phyloP scores from a whole-genome alignment of 2,797 vertebrate genomes.

The Manis javanica region DNA sequence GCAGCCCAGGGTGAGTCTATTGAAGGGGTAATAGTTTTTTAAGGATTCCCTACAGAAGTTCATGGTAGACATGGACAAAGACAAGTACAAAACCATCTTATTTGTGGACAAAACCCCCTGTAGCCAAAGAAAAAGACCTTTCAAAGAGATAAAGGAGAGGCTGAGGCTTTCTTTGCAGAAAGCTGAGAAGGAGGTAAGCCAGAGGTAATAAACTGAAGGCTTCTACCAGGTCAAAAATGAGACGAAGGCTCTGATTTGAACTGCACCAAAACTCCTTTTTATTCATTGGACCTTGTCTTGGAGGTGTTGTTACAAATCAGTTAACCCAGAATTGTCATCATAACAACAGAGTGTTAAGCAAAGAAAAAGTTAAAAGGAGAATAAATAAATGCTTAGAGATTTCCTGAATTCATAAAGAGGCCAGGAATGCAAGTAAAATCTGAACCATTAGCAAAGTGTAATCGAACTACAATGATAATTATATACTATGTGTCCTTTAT shows the following conservation, averaged over 20 bases:
- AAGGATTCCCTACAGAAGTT: neutral
- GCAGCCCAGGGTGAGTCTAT: neutral
- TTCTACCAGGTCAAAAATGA: conserved; percentile 27
- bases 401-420: conserved; percentile 5
- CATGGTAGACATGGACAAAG: neutral
- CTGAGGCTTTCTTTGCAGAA: neutral
- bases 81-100: neutral
- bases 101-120: neutral
- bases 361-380: neutral
- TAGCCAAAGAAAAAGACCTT: neutral
- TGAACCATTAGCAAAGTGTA: neutral
- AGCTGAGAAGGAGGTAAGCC: neutral
- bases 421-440: neutral
- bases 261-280: neutral
- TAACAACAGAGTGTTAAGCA: neutral
- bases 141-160: neutral
- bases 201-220: neutral
- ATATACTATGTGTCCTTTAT: neutral
- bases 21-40: neutral
- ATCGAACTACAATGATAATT: conserved; percentile 22
- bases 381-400: neutral
- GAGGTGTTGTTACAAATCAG: neutral
- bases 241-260: neutral
- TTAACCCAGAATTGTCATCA: neutral
- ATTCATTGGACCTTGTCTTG: neutral